Evolutionary conservation across 1,140 invertebrate species (phyloP).

Genomic region (Neodiprion lecontei): DNA sequence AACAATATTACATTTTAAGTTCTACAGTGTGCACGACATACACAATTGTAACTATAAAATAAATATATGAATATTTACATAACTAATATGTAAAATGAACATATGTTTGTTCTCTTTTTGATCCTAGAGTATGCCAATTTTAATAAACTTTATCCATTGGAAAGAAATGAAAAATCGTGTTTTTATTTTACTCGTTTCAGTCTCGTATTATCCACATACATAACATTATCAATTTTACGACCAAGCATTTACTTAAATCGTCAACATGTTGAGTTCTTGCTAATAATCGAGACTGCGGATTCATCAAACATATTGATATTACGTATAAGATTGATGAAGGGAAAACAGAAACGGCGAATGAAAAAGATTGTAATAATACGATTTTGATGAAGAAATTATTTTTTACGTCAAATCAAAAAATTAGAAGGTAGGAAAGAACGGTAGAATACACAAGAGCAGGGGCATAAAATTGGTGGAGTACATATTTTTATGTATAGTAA

Average conservation of each 20-base stretch:
- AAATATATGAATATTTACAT: slow-evolving; percentile 50
- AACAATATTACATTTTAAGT: slow-evolving; percentile 48
- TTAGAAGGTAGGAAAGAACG: slow-evolving; percentile 8
- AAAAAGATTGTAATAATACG: slow-evolving; percentile 10
- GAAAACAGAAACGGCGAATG: background rate
- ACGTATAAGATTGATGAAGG: background rate
- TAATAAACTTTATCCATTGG: slow-evolving; percentile 22
- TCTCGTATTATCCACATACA: background rate
- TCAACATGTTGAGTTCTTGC: too few species aligned
- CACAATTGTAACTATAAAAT: slow-evolving; percentile 47
- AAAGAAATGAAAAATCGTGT: slow-evolving; percentile 7
- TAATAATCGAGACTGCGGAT: background rate
- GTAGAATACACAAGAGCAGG: too few species aligned
- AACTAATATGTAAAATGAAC: slow-evolving; percentile 41
- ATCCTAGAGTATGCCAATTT: slow-evolving; percentile 15
- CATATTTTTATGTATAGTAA: background rate
- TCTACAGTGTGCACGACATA: slow-evolving; percentile 49
- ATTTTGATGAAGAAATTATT: slow-evolving; percentile 17
- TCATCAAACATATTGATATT: background rate
- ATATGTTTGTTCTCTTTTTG: slow-evolving; percentile 26
- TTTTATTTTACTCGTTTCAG: background rate
- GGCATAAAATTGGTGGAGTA: too few species aligned
- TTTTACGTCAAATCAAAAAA: slow-evolving; percentile 20
- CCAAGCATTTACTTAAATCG: too few species aligned
- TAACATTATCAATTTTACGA: too few species aligned